These are phyloP conservation scores for Saccopteryx leptura DNA, from an alignment of 2,113 vertebrate species.

Conservation along the genomic window DNA sequence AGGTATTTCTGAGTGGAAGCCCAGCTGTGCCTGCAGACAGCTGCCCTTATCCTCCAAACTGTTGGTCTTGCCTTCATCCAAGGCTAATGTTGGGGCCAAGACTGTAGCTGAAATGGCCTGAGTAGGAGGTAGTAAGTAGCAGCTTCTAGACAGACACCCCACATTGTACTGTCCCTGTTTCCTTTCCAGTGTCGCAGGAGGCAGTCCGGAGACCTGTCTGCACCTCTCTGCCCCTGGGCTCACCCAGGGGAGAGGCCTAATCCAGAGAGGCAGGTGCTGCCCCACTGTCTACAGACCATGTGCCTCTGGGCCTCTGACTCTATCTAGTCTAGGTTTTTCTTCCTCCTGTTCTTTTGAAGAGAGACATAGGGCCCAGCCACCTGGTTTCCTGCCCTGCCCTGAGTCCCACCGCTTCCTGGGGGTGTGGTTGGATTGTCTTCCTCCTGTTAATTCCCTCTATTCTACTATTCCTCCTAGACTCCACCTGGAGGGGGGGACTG, in stretches of 20 bases:
- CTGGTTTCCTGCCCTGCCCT: not conserved
- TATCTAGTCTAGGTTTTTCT: not conserved
- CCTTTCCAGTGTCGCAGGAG: not conserved
- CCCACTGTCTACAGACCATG: too few species aligned
- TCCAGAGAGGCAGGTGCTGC: not conserved
- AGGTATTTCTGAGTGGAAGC: not conserved
- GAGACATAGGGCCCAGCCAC: accelerated
- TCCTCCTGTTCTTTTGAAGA: not conserved
- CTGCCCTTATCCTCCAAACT: not conserved
- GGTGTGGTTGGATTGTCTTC: not conserved
- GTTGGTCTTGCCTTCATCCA: not conserved
- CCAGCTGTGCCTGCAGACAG: not conserved
- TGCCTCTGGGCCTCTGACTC: not conserved
- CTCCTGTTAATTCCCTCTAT: not conserved
- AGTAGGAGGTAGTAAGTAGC: accelerated
- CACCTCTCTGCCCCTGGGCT: not conserved
- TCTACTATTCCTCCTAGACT: not conserved
- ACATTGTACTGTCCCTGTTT: not conserved
- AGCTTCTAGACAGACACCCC: not conserved
- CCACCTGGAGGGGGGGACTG: not conserved
- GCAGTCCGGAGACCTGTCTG: not conserved
- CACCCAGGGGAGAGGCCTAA: not conserved
- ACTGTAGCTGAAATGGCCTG: not conserved
- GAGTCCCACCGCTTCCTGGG: not conserved
- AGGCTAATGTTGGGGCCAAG: not conserved